Evolutionary conservation across 2,797 vertebrate species (phyloP), one percentile per base, ranked within the genome.

Genomic region (Crocidura indochinensis): DNA sequence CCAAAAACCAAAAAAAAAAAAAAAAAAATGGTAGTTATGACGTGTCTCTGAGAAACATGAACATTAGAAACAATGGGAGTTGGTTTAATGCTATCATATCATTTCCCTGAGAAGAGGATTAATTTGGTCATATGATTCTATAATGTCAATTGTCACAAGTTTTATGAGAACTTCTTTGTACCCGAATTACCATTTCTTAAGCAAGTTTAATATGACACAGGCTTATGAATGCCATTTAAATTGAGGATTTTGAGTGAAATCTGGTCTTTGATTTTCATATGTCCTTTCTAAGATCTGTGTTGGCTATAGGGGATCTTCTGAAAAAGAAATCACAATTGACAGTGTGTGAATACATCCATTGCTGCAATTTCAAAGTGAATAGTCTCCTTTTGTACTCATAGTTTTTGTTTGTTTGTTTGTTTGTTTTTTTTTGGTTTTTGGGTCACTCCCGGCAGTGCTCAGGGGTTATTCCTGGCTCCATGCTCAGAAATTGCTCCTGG

Each of bases 321-420:
- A 82, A 85, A 46, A 92, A 31, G n/a, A 81, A 64, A 78, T 77
- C 53, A 87, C 27, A 93, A 80, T 27, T 49, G 24, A 65, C 17
- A 51, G 64, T 73, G 8, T 67, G n/a, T 10, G 6, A 31, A 60
- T 75, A 76, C 46, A 19, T 14, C 27, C 6, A 65, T 92, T 68
- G 87, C 46, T 27, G 62, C 15, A 4, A 10, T 73, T 64, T 51
- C 87, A 29, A 86, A 82, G n/a, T 51, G 81, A 75, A 93, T 49
- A 2, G 0, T 6, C 15, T 78, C 8, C 10, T 62, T 92, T 87
- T 47, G 29, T 20, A 88, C 76, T 68, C 77, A 12, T 73, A 17
- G 22, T 75, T 17, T 53, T 62, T 67, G n/a, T n/a, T n/a, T n/a
- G n/a, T n/a, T n/a, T n/a, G n/a, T n/a, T n/a, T n/a, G n/a, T n/a